phyloP scores from a whole-genome alignment of 2,797 vertebrate species.

The Falco columbarius region DNA sequence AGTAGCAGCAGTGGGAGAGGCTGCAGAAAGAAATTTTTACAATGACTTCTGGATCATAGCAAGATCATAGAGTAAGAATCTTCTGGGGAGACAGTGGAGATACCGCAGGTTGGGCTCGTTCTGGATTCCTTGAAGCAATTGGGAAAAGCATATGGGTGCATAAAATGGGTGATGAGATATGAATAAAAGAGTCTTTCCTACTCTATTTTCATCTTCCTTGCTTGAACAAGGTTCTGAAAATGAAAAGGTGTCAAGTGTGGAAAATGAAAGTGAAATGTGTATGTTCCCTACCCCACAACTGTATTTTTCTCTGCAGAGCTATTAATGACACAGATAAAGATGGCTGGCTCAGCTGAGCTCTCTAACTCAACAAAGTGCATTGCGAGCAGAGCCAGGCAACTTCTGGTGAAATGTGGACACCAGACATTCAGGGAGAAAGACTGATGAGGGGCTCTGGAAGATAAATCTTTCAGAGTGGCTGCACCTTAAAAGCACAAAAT shows the following conservation, averaged over 20 bases:
- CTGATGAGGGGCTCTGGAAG: not conserved
- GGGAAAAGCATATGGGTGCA: not conserved
- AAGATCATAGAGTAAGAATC: not conserved
- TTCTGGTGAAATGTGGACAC: not conserved
- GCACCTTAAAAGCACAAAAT: not conserved
- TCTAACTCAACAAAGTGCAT: not conserved
- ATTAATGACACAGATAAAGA: not conserved
- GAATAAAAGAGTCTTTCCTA: not conserved
- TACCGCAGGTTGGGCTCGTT: not conserved
- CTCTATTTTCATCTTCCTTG: not conserved
- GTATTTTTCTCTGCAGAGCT: not conserved
- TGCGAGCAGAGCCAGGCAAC: not conserved
- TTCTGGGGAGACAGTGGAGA: not conserved
- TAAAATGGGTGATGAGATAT: not conserved
- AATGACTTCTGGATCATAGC: not conserved
- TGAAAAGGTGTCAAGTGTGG: not conserved
- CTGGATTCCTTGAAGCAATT: not conserved
- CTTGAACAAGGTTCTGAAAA: slow-evolving; percentile 4
- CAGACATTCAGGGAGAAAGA: not conserved
- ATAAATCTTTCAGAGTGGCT: not conserved
- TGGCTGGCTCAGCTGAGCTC: not conserved
- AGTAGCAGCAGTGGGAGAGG: not conserved
- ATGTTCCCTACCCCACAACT: not conserved
- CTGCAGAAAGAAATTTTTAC: not conserved
- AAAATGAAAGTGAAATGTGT: not conserved